A percentile compares a stretch with the other conserved stretches of the same genome.
phyloP scores from a whole-genome alignment of 1,140 invertebrate species.

The Danaus melanippus region DNA sequence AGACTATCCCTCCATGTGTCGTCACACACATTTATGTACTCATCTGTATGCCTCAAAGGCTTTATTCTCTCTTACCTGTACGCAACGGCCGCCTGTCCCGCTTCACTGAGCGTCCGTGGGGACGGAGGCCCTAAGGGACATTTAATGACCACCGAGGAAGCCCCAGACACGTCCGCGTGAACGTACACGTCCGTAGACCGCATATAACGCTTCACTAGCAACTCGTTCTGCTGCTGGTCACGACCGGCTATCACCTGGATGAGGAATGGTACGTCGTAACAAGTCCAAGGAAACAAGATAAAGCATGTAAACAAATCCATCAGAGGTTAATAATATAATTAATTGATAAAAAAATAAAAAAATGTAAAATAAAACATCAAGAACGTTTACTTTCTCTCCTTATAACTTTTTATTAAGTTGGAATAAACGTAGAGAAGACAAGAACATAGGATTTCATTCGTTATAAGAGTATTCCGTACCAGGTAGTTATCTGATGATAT shows the following conservation, averaged over 20 bases:
- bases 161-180: constrained; percentile 96
- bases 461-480: constrained; percentile 54
- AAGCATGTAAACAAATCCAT: not conserved
- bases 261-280: not conserved
- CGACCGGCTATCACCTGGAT: constrained; percentile 89
- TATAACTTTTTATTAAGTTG: no score
- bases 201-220: constrained; percentile 96
- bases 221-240: constrained; percentile 98
- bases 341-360: no score
- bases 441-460: no score
- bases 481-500: constrained; percentile 98
- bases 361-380: no score
- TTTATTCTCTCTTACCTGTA: no score
- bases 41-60: no score
- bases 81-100: constrained; percentile 96
- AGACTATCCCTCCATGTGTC: no score
- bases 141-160: constrained; percentile 94
- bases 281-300: no score
- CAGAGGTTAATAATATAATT: not conserved
- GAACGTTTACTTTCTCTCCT: no score
- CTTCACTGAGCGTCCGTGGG: constrained; percentile 96
- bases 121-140: constrained; percentile 84
- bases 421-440: no score
- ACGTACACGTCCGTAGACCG: constrained; percentile 88
- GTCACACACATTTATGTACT: not conserved